Conservation (phyloP, 2,113 vertebrate genomes). For the Chaetorhynchus papuensis region DNA sequence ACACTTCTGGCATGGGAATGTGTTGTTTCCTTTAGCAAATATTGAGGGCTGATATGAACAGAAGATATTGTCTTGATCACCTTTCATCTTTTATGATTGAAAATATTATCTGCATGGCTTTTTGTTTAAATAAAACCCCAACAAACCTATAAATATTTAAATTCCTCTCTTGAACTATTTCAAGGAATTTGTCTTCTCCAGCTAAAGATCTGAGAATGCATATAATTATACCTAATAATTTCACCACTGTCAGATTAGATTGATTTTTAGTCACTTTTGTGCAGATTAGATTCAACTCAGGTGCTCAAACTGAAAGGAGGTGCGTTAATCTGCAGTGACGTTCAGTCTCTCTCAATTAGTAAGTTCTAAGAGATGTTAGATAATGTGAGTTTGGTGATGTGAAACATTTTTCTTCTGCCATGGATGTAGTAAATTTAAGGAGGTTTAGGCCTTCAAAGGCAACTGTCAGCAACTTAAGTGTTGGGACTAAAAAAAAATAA, state of each 20-base stretch:
- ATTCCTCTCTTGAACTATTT: neutral
- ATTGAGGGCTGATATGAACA: neutral
- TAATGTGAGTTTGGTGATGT: neutral
- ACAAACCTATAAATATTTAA: neutral
- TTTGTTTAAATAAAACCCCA: neutral
- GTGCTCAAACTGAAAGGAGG: conserved; percentile 38
- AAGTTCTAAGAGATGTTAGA: neutral
- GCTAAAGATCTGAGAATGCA: neutral
- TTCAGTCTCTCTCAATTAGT: conserved; percentile 52
- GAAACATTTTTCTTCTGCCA: neutral
- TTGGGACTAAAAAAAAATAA: neutral
- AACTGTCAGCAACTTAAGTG: neutral
- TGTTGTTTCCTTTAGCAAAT: conserved; percentile 49
- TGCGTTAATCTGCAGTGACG: conserved; percentile 39
- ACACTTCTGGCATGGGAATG: neutral
- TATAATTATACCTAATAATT: conserved; percentile 51
- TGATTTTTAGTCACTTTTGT: conserved; percentile 49
- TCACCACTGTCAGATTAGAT: conserved; percentile 53
- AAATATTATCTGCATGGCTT: neutral
- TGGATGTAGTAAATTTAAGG: neutral
- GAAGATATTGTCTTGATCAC: neutral
- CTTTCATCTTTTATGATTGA: neutral
- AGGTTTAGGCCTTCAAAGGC: neutral
- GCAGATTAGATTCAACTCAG: conserved; percentile 53
- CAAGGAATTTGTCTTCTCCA: neutral